Percentiles rank a stretch among this genome's conserved stretches.
Conservation (phyloP, 2,113 vertebrate genomes). For the Podarcis raffonei region DNA sequence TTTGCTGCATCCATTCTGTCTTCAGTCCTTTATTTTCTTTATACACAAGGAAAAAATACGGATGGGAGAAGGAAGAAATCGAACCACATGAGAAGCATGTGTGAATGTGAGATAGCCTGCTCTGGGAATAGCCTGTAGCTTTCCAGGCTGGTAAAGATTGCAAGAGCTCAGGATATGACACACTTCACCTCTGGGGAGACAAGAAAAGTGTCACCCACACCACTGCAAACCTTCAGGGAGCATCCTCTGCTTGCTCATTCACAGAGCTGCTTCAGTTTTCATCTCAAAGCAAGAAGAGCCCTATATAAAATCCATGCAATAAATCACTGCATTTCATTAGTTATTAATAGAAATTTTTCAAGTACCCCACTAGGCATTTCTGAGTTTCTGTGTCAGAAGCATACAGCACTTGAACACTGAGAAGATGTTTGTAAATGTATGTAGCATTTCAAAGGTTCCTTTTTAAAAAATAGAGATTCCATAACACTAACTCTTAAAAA, state of each 20-base stretch:
- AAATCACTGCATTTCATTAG: conserved; percentile 60
- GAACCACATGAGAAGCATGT: background rate
- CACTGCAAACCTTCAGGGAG: conserved; percentile 35
- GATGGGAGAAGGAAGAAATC: conserved; percentile 5
- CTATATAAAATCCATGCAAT: conserved; percentile 35
- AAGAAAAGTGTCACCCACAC: conserved; percentile 38
- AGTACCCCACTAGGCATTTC: conserved; percentile 50
- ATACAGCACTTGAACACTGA: conserved; percentile 14
- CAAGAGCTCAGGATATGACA: conserved; percentile 33
- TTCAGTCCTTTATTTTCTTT: conserved; percentile 36
- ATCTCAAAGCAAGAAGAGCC: conserved; percentile 43
- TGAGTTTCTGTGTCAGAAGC: conserved; percentile 40
- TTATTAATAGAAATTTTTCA: conserved; percentile 59
- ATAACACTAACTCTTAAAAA: conserved; percentile 10
- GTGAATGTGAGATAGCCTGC: conserved; percentile 31
- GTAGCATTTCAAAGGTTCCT: conserved; percentile 45
- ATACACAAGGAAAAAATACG: background rate
- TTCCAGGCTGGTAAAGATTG: conserved; percentile 9
- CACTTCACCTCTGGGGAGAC: conserved; percentile 32
- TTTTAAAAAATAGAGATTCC: conserved; percentile 48
- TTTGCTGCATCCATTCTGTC: conserved; percentile 24
- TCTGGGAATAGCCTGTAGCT: conserved; percentile 39
- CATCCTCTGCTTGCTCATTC: conserved; percentile 31
- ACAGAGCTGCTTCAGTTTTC: conserved; percentile 31
- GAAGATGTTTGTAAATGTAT: conserved; percentile 43